phyloP scores from a whole-genome alignment of 2,888 invertebrate genomes.

The Elegia similella region DNA sequence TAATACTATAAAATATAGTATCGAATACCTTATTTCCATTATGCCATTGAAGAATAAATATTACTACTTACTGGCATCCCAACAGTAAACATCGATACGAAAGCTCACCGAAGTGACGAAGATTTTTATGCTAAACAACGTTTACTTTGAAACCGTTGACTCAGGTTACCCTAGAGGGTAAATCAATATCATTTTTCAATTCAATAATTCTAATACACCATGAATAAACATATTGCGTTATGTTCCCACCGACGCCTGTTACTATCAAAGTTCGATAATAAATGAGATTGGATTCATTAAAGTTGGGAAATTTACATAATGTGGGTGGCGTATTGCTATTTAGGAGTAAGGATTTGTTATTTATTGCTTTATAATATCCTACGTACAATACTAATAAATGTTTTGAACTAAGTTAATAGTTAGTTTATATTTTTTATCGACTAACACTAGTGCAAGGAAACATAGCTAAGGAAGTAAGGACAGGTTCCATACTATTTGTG shows the following conservation, averaged over 20 bases:
- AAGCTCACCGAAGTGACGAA: neutral
- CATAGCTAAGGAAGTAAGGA: no score
- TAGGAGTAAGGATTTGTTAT: constrained; percentile 24
- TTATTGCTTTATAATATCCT: constrained; percentile 10
- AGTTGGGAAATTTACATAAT: constrained; percentile 50
- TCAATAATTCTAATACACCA: constrained; percentile 23
- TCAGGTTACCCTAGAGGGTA: constrained; percentile 15
- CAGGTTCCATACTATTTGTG: no score
- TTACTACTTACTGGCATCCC: neutral
- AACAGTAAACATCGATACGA: neutral
- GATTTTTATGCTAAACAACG: constrained; percentile 17
- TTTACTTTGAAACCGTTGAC: constrained; percentile 10
- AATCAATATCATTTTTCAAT: constrained; percentile 21
- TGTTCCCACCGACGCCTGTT: constrained; percentile 58
- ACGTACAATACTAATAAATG: constrained; percentile 13
- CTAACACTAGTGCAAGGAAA: no score
- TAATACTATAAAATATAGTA: neutral
- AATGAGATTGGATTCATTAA: constrained; percentile 60
- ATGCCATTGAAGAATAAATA: neutral
- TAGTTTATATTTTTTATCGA: no score
- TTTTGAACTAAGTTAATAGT: no score
- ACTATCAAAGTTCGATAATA: constrained; percentile 48
- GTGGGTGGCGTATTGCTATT: constrained; percentile 51
- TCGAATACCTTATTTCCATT: neutral
- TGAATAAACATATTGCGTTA: constrained; percentile 39